These are phyloP conservation scores for Chiloscyllium punctatum DNA, from an alignment of 2,797 vertebrate species.

Conservation along the genomic window DNA sequence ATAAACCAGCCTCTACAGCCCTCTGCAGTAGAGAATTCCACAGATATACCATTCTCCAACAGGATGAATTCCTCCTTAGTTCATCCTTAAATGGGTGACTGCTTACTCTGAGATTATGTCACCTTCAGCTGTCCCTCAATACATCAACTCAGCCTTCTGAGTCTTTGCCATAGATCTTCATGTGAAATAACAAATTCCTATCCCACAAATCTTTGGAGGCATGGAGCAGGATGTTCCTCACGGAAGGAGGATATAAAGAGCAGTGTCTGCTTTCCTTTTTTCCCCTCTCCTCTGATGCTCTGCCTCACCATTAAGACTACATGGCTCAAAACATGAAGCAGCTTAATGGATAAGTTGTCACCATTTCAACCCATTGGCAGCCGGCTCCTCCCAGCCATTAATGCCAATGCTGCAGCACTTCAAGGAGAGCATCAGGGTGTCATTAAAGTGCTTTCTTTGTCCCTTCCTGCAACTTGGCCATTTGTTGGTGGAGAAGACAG, in stretches of 20 bases:
- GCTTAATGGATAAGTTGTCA: too few relatives aligned
- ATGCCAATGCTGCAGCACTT: background rate
- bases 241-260: too few relatives aligned
- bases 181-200: background rate
- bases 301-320: background rate
- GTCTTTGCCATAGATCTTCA: background rate
- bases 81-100: too few relatives aligned
- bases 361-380: background rate
- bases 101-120: background rate
- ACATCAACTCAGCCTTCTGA: background rate
- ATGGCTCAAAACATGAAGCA: background rate
- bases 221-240: too few relatives aligned
- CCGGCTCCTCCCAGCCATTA: background rate
- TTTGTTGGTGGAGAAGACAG: background rate
- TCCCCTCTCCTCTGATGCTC: background rate
- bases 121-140: background rate
- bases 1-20: too few relatives aligned
- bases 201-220: too few relatives aligned
- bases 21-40: too few relatives aligned
- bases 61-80: too few relatives aligned
- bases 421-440: background rate
- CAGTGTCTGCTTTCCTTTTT: background rate
- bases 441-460: background rate
- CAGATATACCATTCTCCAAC: too few relatives aligned
- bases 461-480: background rate